Evolutionary conservation across 2,113 vertebrate species (phyloP).

Genomic region (Chamaetylas fuelleborni): DNA sequence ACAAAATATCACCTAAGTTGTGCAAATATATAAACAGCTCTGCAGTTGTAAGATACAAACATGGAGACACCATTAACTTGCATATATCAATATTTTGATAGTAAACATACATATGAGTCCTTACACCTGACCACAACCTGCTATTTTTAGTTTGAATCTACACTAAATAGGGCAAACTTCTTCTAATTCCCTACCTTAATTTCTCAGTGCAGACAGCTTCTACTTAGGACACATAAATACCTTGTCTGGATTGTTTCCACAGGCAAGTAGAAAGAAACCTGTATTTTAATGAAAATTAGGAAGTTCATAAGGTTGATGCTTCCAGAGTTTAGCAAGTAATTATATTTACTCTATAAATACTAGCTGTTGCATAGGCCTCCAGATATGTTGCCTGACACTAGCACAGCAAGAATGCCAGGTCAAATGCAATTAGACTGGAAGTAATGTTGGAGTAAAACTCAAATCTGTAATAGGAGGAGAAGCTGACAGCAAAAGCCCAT

Average conservation of each 20-base stretch:
- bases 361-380: neutral
- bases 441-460: conserved; percentile 57
- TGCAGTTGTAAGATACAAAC: neutral
- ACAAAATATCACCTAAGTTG: neutral
- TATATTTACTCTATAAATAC: conserved; percentile 8
- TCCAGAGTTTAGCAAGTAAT: neutral
- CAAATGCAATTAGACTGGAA: conserved; percentile 66
- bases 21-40: neutral
- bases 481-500: conserved; percentile 65
- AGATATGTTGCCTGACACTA: conserved; percentile 17
- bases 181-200: neutral
- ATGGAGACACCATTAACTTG: neutral
- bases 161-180: neutral
- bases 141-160: neutral
- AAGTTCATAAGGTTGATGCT: neutral
- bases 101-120: neutral
- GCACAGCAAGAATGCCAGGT: neutral
- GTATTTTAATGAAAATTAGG: neutral
- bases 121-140: neutral
- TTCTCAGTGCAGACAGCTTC: neutral
- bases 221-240: neutral
- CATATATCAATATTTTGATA: neutral
- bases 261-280: neutral
- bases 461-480: conserved; percentile 43
- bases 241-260: neutral